Conservation (phyloP, 1,140 invertebrate genomes). For the Caenorhabditis latens region DNA sequence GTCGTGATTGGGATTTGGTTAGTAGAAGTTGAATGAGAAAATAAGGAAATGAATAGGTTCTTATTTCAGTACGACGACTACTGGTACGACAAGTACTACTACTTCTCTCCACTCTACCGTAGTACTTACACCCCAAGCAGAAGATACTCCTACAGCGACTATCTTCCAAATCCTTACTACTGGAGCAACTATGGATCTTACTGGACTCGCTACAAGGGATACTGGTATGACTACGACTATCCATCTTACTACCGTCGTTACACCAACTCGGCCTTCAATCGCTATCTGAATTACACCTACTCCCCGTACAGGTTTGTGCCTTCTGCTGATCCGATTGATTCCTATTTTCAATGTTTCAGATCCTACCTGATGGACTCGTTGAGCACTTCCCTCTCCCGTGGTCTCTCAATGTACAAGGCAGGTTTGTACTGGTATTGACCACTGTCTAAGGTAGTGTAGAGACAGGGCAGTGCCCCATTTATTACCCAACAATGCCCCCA, state of each 20-base stretch:
- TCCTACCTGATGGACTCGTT: constrained; percentile 63
- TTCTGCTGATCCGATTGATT: not conserved
- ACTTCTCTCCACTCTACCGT: constrained; percentile 65
- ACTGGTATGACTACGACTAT: constrained; percentile 67
- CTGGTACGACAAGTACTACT: constrained; percentile 68
- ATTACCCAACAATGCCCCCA: not conserved
- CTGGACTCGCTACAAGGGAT: constrained; percentile 67
- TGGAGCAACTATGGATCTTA: constrained; percentile 60
- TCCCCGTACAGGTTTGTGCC: constrained; percentile 59
- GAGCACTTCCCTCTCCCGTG: constrained; percentile 61
- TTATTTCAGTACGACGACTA: constrained; percentile 68
- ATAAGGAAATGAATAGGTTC: not conserved
- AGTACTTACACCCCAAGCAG: constrained; percentile 60
- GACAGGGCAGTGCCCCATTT: constrained; percentile 37
- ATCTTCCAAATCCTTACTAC: constrained; percentile 67
- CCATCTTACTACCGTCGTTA: constrained; percentile 65
- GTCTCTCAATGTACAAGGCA: constrained; percentile 66
- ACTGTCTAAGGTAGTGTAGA: constrained; percentile 48
- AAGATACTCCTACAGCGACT: constrained; percentile 66
- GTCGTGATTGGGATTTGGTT: constrained; percentile 61
- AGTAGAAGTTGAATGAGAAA: no score
- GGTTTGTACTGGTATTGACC: constrained; percentile 56
- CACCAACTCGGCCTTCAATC: constrained; percentile 50
- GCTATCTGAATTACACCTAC: constrained; percentile 61
- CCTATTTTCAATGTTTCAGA: constrained; percentile 29